Conservation (phyloP, 2,797 vertebrate species). For the Amphiprion clarkii region DNA sequence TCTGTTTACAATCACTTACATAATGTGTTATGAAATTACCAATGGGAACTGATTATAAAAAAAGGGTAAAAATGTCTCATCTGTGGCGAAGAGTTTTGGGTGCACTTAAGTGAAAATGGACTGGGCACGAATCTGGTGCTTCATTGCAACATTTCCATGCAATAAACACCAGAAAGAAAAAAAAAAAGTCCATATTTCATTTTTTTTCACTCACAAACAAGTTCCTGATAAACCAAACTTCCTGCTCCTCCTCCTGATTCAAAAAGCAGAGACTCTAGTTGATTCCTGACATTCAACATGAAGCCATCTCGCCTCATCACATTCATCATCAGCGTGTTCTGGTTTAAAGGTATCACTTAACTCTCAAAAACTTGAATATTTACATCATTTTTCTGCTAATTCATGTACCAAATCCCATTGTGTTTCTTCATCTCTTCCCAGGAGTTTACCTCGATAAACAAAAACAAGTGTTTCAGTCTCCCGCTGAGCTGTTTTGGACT, state of each 20-base stretch:
- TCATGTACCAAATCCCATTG: slow-evolving; percentile 12
- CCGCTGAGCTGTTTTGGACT: slow-evolving; percentile 10
- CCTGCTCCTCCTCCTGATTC: slow-evolving; percentile 26
- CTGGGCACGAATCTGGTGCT: too few relatives aligned
- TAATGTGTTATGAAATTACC: too few relatives aligned
- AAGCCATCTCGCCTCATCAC: slow-evolving; percentile 12
- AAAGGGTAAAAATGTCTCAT: too few relatives aligned
- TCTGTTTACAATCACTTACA: too few relatives aligned
- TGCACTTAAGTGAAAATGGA: too few relatives aligned
- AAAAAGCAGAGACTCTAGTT: neutral
- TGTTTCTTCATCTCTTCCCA: slow-evolving; percentile 17
- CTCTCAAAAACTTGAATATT: neutral
- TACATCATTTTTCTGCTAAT: slow-evolving; percentile 5
- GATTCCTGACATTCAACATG: slow-evolving; percentile 53
- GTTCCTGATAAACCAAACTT: slow-evolving; percentile 5
- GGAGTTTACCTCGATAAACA: slow-evolving; percentile 48
- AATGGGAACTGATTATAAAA: too few relatives aligned
- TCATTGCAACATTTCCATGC: too few relatives aligned
- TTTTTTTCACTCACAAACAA: too few relatives aligned
- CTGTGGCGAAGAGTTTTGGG: too few relatives aligned
- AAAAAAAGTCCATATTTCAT: too few relatives aligned
- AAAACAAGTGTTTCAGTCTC: slow-evolving; percentile 54
- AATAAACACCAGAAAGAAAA: too few relatives aligned
- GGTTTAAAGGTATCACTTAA: slow-evolving; percentile 50
- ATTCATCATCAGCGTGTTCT: slow-evolving; percentile 5